phyloP scores from a whole-genome alignment of 2,113 vertebrate species.

The Crotalus helleri region DNA sequence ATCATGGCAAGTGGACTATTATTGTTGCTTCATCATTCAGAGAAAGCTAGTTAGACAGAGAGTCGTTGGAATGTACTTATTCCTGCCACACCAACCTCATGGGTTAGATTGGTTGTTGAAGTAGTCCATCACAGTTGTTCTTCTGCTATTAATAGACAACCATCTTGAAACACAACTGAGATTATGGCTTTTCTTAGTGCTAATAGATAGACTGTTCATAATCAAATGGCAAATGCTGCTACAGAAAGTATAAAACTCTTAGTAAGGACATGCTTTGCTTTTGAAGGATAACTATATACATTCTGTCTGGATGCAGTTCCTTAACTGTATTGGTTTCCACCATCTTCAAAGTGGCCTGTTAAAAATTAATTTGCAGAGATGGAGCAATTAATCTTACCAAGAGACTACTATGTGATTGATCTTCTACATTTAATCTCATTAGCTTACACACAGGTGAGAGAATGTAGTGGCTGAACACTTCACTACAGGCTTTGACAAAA shows the following conservation, averaged over 20 bases:
- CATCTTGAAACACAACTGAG: background rate
- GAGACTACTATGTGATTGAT: conserved; percentile 67
- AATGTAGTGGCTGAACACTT: conserved; percentile 50
- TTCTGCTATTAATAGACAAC: conserved; percentile 11
- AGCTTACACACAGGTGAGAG: conserved; percentile 55
- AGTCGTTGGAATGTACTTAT: no score
- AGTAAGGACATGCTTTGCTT: conserved; percentile 33
- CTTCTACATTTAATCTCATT: conserved; percentile 71
- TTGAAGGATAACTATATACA: background rate
- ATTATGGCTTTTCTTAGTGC: background rate
- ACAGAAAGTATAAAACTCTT: conserved; percentile 45
- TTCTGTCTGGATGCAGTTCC: conserved; percentile 10
- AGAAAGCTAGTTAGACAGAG: no score
- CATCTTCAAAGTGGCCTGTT: conserved; percentile 46
- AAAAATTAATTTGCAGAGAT: conserved; percentile 69
- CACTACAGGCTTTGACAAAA: conserved; percentile 35
- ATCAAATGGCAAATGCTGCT: conserved; percentile 15
- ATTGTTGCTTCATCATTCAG: no score
- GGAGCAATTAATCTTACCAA: conserved; percentile 71
- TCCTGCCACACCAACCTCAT: no score
- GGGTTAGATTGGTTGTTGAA: no score
- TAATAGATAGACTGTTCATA: conserved; percentile 24
- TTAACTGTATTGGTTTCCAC: conserved; percentile 48
- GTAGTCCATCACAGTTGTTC: background rate
- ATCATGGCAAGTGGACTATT: no score